Base-by-base conservation (phyloP, 1,140 invertebrate genomes). In the Lucilia cuprina region DNA sequence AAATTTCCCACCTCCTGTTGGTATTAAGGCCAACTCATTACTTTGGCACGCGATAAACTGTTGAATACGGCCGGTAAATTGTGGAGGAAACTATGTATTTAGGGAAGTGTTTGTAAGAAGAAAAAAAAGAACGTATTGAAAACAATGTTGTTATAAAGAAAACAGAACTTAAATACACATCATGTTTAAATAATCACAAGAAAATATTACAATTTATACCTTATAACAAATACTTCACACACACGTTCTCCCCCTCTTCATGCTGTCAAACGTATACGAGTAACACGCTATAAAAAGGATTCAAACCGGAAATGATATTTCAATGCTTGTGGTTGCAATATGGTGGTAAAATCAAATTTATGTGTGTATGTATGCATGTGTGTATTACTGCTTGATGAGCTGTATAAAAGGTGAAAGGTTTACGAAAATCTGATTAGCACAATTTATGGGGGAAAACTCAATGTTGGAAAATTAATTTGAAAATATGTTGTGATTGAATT, bases 31-130 rank as follows among this genome's bases (percentile, higher is more conserved):
- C 50, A 14, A 55, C 50, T 55, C 50, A 55, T 55, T 55, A 65
- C 74, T 41, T 84, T 82, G 75, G 41, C 75, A 84, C 83, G 83
- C 83, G 60, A 84, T 84, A 55, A 84, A 80, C 83, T 84, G 83
- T 84, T 84, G 83, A 84, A 84, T 84, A 35, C 75, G 50, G 50
- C 12, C 50, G 50, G 50, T 55, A 55, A 55, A 5, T 4, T 55
- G 41, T 41, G 50, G 4, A 55, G 17, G 50, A 41, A 41, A 41
- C 70, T 2, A 30, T n/a, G n/a, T n/a, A n/a, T 12, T 10, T 30
- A 30, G 19, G 70, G 25, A 30, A 74, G 70, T 74, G 70, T 74
- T 17, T 74, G 70, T 0, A 41, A 30, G 25, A 30, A 30, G 25
- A 30, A 74, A 55, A 55, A 55, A 12, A 17, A 5, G 0, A 55